Evolutionary conservation across 1,140 invertebrate species (phyloP), one percentile per base, ranked within the genome.

Genomic region (Oppia nitens): DNA sequence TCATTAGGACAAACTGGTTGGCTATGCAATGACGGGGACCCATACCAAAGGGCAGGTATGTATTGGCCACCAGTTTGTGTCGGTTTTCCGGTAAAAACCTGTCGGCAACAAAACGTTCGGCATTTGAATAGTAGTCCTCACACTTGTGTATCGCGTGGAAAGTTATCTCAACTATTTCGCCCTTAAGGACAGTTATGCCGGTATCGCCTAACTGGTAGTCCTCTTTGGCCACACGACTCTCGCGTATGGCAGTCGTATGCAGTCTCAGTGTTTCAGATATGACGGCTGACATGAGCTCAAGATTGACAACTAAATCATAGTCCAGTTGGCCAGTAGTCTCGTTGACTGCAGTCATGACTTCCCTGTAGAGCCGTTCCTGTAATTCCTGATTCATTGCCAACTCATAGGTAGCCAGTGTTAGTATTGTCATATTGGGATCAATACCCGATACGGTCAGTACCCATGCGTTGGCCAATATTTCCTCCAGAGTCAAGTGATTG

Each of bases 101-200:
- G 59, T 81, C 79, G 0, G 81, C 81, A 64, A 77, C 71, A 63
- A 82, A 83, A 62, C 69, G 69, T 2, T 78, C 66, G 23, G 81
- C 80, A 50, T 82, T 67, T 1, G 76, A 72, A 71, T 74, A 83
- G 63, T 74, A 71, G 2, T 75, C 65, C 1, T 75, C 71, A 71
- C 81, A 75, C 11, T 74, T 72, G 59, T 86, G 83, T 40, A 86
- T 70, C 1, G 75, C 76, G 32, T 77, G 70, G 1, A 77, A 69
- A 0, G 80, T 75, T 26, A 86, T 74, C 17, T 78, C 67, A 1
- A 85, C 67, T 1, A 74, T 62, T 0, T 74, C 81, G 1, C 77
- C 82, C 68, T 74, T 74, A 3, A 23, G 3, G 62, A 2, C 68
- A 74, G 9, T 70, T 71, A 0, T 75, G 77, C 3, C 81, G 11